Evolutionary conservation across 2,888 invertebrate genomes (phyloP).

Genomic region (Dyspetes luteomarginatus): DNA sequence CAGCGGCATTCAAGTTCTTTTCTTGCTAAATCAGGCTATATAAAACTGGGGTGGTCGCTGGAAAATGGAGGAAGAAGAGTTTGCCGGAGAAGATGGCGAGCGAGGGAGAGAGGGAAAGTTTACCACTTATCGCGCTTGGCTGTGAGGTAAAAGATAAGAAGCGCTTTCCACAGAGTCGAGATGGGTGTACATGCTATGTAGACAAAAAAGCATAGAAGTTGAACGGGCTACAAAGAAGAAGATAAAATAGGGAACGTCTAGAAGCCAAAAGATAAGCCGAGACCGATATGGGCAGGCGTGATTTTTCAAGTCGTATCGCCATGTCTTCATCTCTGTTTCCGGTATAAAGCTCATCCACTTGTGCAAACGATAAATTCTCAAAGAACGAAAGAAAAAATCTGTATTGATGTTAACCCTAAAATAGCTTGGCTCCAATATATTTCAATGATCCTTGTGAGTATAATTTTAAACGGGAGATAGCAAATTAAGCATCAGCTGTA

Average conservation of each 20-base stretch:
- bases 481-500: too few relatives aligned
- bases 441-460: background rate
- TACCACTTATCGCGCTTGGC: slow-evolving; percentile 56
- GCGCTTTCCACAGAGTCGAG: slow-evolving; percentile 47
- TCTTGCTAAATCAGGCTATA: slow-evolving; percentile 18
- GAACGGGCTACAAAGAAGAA: slow-evolving; percentile 36
- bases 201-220: background rate
- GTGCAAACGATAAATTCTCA: slow-evolving; percentile 1
- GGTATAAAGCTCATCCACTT: slow-evolving; percentile 9
- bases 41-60: background rate
- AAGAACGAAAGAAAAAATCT: slow-evolving; percentile 23
- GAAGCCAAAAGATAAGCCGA: slow-evolving; percentile 55
- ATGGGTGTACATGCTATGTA: slow-evolving; percentile 9
- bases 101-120: slow-evolving; percentile 23
- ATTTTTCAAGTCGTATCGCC: slow-evolving; percentile 58
- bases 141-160: slow-evolving; percentile 59
- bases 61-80: slow-evolving; percentile 43
- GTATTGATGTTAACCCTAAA: background rate
- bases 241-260: slow-evolving; percentile 12
- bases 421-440: background rate
- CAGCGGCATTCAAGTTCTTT: slow-evolving; percentile 44
- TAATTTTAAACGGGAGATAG: background rate
- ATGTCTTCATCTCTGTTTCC: slow-evolving; percentile 28
- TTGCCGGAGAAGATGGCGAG: slow-evolving; percentile 31
- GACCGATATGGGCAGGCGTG: slow-evolving; percentile 44